Base-by-base conservation (phyloP, 2,888 invertebrate species). In the Polydesmus complanatus region DNA sequence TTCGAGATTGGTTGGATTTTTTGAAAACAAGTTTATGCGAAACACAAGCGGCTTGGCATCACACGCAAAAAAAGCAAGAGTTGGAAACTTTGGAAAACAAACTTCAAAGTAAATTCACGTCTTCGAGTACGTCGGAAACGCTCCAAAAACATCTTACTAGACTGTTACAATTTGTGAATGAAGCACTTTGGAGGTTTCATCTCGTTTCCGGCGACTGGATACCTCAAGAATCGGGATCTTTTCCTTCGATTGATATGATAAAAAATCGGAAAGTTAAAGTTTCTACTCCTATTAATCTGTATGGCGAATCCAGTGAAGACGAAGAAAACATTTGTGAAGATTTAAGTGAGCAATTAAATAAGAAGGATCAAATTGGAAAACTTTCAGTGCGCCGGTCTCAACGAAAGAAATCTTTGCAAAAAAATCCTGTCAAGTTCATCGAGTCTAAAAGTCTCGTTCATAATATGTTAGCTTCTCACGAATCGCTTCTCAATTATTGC, bases 101-200 rank as follows among this genome's bases (percentile, higher is more conserved):
- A 14, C 51, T n/a, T 21, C 21, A 14, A 21, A 25, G n/a, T n/a
- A n/a, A n/a, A n/a, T n/a, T n/a, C n/a, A n/a, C n/a, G 18, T 52
- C 51, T 23, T 51, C 58, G 1, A 22, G 50, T 14, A 19, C 26
- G 19, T 18, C n/a, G 1, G 19, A 8, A 26, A 23, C 3, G 19
- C 18, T 54, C 1, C 47, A 3, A 37, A 5, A 19, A 23, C 53
- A 26, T 22, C 19, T 54, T 11, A 1, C 60, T 23, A 21, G 47
- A 11, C 37, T 60, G 8, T 1, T 3, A 2, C 60, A 23, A 11
- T 54, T 47, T 25, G 47, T 60, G 5, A 47, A 18, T 2, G 60
- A 60, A 26, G 60, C 60, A 54, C 27, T 26, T 27, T 60, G 60
- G 60, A 18, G 60, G 23, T 54, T 54, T 22, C 60, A 60, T 23